Percentiles rank a stretch among this genome's conserved stretches.
phyloP scores from a whole-genome alignment of 2,888 invertebrate species.

The Ariolimax columbianus region DNA sequence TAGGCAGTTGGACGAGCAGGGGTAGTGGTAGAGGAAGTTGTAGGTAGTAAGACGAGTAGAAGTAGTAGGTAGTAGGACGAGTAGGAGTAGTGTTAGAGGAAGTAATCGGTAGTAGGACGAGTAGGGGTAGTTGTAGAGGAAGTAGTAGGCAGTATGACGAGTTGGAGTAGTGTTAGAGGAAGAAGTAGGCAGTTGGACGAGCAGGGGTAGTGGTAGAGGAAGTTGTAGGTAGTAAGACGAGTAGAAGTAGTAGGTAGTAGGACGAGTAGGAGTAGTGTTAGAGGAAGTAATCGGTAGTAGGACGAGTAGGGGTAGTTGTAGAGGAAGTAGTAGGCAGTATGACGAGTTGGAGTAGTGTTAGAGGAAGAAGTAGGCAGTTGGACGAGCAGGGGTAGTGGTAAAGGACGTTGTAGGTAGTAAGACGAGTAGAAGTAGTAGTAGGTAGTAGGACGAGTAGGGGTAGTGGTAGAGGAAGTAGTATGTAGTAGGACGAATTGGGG shows the following conservation, averaged over 20 bases:
- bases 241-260: background rate
- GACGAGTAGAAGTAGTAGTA: background rate
- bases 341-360: constrained; percentile 36
- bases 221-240: background rate
- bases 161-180: background rate
- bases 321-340: constrained; percentile 39
- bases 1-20: too few species aligned
- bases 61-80: too few species aligned
- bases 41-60: too few species aligned
- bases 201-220: background rate
- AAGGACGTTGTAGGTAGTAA: too few species aligned
- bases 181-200: background rate
- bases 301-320: constrained; percentile 36
- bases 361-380: constrained; percentile 2
- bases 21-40: too few species aligned
- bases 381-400: background rate
- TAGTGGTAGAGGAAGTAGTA: background rate
- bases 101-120: too few species aligned
- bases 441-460: constrained; percentile 4
- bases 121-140: background rate
- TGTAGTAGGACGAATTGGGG: too few species aligned
- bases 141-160: background rate
- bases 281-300: constrained; percentile 28
- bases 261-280: constrained; percentile 31
- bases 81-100: too few species aligned